Base-by-base conservation (phyloP, 2,113 vertebrate species). In the Aegotheles bennettii region DNA sequence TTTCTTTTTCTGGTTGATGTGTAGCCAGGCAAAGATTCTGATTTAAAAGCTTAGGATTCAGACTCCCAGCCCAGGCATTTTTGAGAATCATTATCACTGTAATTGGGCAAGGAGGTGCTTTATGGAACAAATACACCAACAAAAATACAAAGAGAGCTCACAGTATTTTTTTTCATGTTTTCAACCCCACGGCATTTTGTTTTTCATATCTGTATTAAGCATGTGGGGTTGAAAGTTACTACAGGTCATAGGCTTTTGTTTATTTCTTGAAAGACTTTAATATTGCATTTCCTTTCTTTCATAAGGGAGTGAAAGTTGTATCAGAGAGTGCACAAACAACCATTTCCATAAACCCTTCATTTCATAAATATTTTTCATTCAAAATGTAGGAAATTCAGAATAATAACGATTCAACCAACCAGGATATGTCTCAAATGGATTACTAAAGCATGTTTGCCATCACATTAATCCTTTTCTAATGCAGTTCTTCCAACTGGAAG, bases 1-100 rank as follows among this genome's bases (percentile, higher is more conserved):
- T 92, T 92, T 83, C 61, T 93, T 81, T 71, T 93, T 79, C 65
- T 84, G 86, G 78, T 26, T 95, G 85, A 94, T 95, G 40, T 93
- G 88, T 60, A 93, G 65, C 92, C 92, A 96, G 80, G 60, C 69
- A 84, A 84, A 88, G 47, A 90, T 67, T 90, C 40, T 90, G 70
- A 84, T 75, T 90, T 90, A 68, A 94, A 94, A 96, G 68, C 68
- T 93, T 68, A 84, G 53, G 53, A 89, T 89, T 90, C 40, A 64
- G 56, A 78, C 35, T 93, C 48, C 42, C 48, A 73, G 80, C 12
- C 85, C 68, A 84, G n/a, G 38, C 31, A 74, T 73, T 91, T 84
- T 82, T 38, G 35, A 80, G 59, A 93, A 57, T 45, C 25, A 75
- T 94, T 93, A 78, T 96, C 83, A 50, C 61, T 87, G 67, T 73